These are phyloP conservation scores for Cardiocondyla obscurior DNA, from an alignment of 1,140 invertebrate species.

Conservation along the genomic window DNA sequence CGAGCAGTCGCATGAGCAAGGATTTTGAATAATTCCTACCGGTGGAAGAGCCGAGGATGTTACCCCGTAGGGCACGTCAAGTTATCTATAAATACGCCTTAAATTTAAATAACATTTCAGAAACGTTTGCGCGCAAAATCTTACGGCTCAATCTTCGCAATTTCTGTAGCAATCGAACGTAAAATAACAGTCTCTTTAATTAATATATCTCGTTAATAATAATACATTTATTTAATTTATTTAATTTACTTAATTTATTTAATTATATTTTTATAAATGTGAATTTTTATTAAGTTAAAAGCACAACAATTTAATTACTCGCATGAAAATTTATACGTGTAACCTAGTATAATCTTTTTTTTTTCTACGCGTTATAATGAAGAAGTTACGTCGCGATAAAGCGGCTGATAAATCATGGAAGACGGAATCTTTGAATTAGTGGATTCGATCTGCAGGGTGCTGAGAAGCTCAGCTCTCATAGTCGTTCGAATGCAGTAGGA, in stretches of 20 bases:
- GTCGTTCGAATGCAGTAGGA: neutral
- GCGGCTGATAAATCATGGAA: neutral
- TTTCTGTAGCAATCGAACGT: neutral
- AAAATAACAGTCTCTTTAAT: neutral
- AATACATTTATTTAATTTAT: neutral
- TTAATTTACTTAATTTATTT: neutral
- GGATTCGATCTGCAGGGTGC: neutral
- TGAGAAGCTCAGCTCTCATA: neutral
- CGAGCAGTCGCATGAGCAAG: slow-evolving; percentile 78
- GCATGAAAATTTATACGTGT: no score
- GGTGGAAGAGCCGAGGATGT: slow-evolving; percentile 60
- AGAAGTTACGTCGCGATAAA: neutral
- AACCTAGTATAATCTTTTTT: no score
- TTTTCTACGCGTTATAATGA: neutral
- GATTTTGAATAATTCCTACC: slow-evolving; percentile 82
- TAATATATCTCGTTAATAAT: neutral
- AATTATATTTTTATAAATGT: neutral
- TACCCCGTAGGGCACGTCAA: slow-evolving; percentile 51
- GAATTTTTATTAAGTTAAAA: neutral
- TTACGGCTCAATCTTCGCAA: neutral
- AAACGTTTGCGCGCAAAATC: slow-evolving; percentile 11
- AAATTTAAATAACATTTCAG: slow-evolving; percentile 31
- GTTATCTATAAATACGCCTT: slow-evolving; percentile 63
- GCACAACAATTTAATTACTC: no score
- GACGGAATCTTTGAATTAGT: slow-evolving; percentile 2